phyloP scores from a whole-genome alignment of 2,888 invertebrate species.

The Anorthoa munda region DNA sequence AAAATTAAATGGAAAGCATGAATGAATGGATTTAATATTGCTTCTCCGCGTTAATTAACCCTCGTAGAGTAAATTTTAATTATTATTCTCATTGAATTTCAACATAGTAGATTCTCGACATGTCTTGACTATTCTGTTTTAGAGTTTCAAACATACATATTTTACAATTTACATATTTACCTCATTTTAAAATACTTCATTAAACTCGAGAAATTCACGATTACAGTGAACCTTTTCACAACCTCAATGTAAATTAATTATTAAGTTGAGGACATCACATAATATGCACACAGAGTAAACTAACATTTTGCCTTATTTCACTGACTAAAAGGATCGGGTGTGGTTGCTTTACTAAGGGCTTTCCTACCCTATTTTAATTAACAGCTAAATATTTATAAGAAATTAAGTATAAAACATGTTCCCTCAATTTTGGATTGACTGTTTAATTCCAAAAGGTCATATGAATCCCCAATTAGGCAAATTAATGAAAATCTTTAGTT shows the following conservation, averaged over 20 bases:
- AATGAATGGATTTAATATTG: neutral
- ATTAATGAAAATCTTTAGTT: conserved; percentile 16
- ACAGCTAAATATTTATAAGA: conserved; percentile 41
- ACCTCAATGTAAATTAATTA: neutral
- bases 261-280: neutral
- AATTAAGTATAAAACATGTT: conserved; percentile 31
- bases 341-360: neutral
- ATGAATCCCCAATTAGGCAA: conserved; percentile 32
- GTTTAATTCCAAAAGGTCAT: conserved; percentile 20
- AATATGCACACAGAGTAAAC: conserved; percentile 12
- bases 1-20: neutral
- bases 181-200: neutral
- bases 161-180: neutral
- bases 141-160: too few relatives aligned
- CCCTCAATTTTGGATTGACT: conserved; percentile 26
- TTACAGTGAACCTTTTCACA: neutral
- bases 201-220: neutral
- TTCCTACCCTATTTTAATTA: conserved; percentile 36
- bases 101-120: neutral
- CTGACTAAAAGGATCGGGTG: conserved; percentile 10
- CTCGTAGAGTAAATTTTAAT: neutral
- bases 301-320: conserved; percentile 15
- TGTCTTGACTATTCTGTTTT: neutral
- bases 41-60: neutral
- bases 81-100: neutral